Evolutionary conservation across 2,113 vertebrate species (phyloP).

Genomic region (Prietella phreatophila): DNA sequence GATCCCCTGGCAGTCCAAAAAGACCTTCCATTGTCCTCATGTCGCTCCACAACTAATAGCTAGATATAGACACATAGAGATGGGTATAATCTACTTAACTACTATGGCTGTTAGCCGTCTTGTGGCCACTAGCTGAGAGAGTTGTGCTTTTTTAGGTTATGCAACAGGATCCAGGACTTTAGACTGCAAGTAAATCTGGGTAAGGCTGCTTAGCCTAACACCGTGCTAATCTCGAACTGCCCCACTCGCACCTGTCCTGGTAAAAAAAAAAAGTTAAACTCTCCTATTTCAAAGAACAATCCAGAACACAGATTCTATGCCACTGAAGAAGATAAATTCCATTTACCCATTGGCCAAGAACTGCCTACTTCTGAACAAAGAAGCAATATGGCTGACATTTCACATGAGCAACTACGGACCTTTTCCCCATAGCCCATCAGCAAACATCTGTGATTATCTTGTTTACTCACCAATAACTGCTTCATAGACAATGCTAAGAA

Average conservation of each 20-base stretch:
- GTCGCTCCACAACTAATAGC: constrained; percentile 21
- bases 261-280: constrained; percentile 16
- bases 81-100: constrained; percentile 35
- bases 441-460: not conserved
- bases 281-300: not conserved
- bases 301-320: too few species aligned
- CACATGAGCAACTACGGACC: not conserved
- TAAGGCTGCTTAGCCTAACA: constrained; percentile 74
- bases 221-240: constrained; percentile 69
- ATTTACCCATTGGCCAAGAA: not conserved
- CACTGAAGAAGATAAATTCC: not conserved
- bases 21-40: not conserved
- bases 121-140: constrained; percentile 46
- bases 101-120: constrained; percentile 28
- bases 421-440: not conserved
- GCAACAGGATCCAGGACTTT: constrained; percentile 58
- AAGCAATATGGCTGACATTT: not conserved
- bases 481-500: not conserved
- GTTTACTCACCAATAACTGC: not conserved
- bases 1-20: not conserved
- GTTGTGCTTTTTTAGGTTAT: constrained; percentile 58
- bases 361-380: not conserved
- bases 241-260: constrained; percentile 62
- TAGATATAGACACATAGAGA: constrained; percentile 24
- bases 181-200: constrained; percentile 55